Percentiles rank a stretch among this genome's conserved stretches.
Conservation (phyloP, 2,113 vertebrate species). For the Notothenia rossii region DNA sequence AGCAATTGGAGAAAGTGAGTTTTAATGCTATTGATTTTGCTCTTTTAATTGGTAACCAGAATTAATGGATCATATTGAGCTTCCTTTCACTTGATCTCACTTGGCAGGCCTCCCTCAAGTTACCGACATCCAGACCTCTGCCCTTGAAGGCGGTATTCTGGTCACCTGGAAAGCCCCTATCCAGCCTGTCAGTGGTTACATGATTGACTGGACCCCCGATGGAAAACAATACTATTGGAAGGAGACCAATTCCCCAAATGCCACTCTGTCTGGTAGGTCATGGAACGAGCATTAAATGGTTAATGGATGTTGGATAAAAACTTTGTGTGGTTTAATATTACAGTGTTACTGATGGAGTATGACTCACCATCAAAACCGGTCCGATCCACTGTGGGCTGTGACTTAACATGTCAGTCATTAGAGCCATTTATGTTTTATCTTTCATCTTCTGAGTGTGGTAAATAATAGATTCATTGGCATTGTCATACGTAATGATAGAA, state of each 20-base stretch:
- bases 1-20: conserved; percentile 66
- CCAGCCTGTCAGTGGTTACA: conserved; percentile 55
- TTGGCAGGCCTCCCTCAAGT: conserved; percentile 61
- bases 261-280: conserved; percentile 64
- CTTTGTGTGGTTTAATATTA: neutral
- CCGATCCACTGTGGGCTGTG: neutral
- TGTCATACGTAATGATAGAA: conserved; percentile 2
- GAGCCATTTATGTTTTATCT: conserved; percentile 18
- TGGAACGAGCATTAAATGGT: neutral
- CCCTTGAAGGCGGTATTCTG: conserved; percentile 5
- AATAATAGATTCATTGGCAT: conserved; percentile 26
- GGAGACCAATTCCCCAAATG: conserved; percentile 50
- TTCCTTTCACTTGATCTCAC: conserved; percentile 2
- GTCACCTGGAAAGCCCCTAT: conserved; percentile 66
- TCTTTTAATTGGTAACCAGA: neutral
- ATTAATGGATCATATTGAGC: neutral
- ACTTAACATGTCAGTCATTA: neutral
- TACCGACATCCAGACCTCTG: conserved; percentile 40
- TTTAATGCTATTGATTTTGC: conserved; percentile 21
- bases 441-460: neutral
- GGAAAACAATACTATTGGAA: conserved; percentile 64
- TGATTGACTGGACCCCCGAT: conserved; percentile 74
- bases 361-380: neutral
- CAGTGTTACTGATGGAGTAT: neutral
- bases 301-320: neutral